A percentile compares a stretch with the other conserved stretches of the same genome.
Evolutionary conservation across 2,888 invertebrate species (phyloP).

Genomic region (Therioaphis trifolii): DNA sequence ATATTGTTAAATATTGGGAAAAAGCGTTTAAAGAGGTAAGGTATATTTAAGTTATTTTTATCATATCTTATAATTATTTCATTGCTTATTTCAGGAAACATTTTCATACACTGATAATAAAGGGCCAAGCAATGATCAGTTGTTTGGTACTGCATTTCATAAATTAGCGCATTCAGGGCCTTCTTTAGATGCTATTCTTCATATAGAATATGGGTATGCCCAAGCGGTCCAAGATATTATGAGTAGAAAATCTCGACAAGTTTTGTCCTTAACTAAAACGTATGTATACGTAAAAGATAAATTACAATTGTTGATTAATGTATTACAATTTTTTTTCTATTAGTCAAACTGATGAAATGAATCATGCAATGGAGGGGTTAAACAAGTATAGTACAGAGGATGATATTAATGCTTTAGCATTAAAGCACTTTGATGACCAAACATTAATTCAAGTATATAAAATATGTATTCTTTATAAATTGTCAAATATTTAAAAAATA

Average conservation of each 20-base stretch:
- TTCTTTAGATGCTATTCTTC: slow-evolving; percentile 86
- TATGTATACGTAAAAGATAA: neutral
- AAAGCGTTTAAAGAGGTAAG: slow-evolving; percentile 77
- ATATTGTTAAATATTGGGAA: slow-evolving; percentile 83
- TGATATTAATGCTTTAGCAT: slow-evolving; percentile 86
- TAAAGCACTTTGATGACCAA: slow-evolving; percentile 84
- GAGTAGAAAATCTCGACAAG: slow-evolving; percentile 79
- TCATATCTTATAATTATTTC: neutral
- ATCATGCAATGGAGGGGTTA: slow-evolving; percentile 81
- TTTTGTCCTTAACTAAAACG: slow-evolving; percentile 69
- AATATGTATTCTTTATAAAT: slow-evolving; percentile 3
- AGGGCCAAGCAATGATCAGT: slow-evolving; percentile 85
- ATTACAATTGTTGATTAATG: neutral
- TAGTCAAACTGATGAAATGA: slow-evolving; percentile 90
- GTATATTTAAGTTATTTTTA: no score
- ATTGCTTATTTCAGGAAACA: slow-evolving; percentile 74
- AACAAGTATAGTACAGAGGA: slow-evolving; percentile 83
- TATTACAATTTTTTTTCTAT: slow-evolving; percentile 63
- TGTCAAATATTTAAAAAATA: neutral
- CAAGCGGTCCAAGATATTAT: slow-evolving; percentile 81
- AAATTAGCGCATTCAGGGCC: slow-evolving; percentile 81
- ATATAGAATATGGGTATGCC: slow-evolving; percentile 88
- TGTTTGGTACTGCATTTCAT: slow-evolving; percentile 88
- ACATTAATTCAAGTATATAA: slow-evolving; percentile 80
- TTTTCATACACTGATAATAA: slow-evolving; percentile 85